Evolutionary conservation across 2,888 invertebrate species (phyloP), one percentile per base, ranked within the genome.

Genomic region (Stenolophus ochropezus): DNA sequence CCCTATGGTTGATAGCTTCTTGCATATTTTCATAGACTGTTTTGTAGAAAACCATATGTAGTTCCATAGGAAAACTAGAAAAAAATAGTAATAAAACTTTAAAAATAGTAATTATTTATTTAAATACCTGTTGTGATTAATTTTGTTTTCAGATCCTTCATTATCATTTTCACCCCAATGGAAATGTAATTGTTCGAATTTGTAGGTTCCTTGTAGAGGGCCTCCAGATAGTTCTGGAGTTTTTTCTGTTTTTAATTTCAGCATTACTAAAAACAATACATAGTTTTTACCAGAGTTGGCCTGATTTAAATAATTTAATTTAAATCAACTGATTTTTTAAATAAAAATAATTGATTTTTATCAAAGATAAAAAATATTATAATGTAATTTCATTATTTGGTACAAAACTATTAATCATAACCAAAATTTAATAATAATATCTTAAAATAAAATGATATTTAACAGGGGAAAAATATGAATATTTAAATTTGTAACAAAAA

Each of bases 151-250:
- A 4, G 96, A 95, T n/a, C 96, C 96, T 75, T 93, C 91, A 2
- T 93, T 91, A 86, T 95, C 94, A 84, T 94, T 93, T 86, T 93
- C 92, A 0, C 95, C 95, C 96, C 96, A 96, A 87, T 96, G 96
- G 87, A 96, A 96, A 87, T 96, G 96, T 86, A 96, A 91, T 87
- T 96, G 96, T 65, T 93, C 92, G 86, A 96, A 95, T 58, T 92
- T 89, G 86, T 94, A 95, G 82, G 90, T 90, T 0, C 91, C 91
- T 2, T 90, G 90, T 3, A 95, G 89, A 0, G 95, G 95, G 0
- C 95, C 95, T 5, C 94, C 94, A 8, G 91, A 89, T 8, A 94
- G 90, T 14, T 90, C 89, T 0, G 93, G 93, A 0, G 90, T 90
- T 82, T 91, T 90, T 23, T 91, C 89, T 51, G 89, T 89, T 3